Percentiles rank a stretch among this genome's conserved stretches.
Conservation (phyloP, 2,888 invertebrate species). For the Lepidochitona cinerea region DNA sequence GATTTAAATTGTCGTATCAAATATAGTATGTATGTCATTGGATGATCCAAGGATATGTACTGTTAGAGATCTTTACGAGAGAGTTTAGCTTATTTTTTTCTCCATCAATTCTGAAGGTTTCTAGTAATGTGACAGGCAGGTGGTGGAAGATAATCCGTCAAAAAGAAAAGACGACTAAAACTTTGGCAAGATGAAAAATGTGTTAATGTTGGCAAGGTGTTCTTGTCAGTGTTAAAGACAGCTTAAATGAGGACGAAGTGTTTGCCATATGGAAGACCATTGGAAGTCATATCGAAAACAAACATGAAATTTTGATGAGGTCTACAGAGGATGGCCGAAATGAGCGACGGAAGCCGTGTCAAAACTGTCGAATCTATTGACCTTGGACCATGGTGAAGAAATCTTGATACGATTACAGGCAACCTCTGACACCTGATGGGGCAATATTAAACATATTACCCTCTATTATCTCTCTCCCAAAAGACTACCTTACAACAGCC, state of each 20-base stretch:
- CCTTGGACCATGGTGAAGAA: neutral
- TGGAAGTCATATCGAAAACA: neutral
- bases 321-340: neutral
- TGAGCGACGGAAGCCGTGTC: neutral
- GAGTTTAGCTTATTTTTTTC: too few relatives aligned
- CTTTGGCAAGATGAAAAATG: too few relatives aligned
- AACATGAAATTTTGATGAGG: conserved; percentile 3
- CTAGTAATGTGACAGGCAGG: too few relatives aligned
- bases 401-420: neutral
- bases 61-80: too few relatives aligned
- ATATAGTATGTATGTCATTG: too few relatives aligned
- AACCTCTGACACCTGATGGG: neutral
- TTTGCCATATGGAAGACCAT: neutral
- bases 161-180: too few relatives aligned
- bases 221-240: neutral
- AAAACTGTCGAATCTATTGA: neutral
- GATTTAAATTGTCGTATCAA: too few relatives aligned
- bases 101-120: too few relatives aligned
- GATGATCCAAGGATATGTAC: too few relatives aligned
- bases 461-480: neutral
- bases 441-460: neutral
- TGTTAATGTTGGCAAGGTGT: neutral
- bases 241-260: neutral
- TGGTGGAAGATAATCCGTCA: too few relatives aligned
- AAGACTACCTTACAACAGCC: too few relatives aligned